Conservation (phyloP, 2,797 vertebrate genomes). For the Pampus argenteus region DNA sequence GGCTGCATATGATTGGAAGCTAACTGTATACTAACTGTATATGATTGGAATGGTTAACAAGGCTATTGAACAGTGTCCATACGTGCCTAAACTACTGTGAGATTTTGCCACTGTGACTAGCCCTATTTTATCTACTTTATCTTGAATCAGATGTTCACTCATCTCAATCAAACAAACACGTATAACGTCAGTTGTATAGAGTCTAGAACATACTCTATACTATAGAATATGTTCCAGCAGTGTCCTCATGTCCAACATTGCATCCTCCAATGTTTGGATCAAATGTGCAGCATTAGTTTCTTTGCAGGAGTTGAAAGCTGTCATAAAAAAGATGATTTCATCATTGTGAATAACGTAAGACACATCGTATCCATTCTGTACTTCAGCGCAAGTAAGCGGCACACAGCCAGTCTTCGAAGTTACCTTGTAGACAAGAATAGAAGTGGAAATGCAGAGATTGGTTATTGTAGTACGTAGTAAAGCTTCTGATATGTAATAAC, state of each 20-base stretch:
- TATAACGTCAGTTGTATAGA: constrained; percentile 76
- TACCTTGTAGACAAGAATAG: constrained; percentile 61
- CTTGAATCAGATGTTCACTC: too few relatives aligned
- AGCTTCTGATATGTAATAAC: too few relatives aligned
- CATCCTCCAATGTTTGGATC: constrained; percentile 85
- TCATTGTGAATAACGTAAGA: constrained; percentile 95
- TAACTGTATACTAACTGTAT: too few relatives aligned
- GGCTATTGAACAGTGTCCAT: too few relatives aligned
- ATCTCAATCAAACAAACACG: too few relatives aligned
- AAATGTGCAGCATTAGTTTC: constrained; percentile 88
- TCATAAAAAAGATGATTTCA: constrained; percentile 93
- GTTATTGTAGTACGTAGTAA: not conserved
- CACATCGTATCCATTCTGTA: constrained; percentile 91
- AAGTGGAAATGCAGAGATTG: not conserved
- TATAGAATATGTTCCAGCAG: constrained; percentile 88
- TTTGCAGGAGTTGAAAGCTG: constrained; percentile 91
- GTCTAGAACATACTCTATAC: too few relatives aligned
- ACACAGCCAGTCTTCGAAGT: constrained; percentile 85
- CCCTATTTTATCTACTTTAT: not conserved
- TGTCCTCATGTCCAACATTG: constrained; percentile 89
- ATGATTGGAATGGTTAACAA: too few relatives aligned
- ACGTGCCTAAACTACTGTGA: too few relatives aligned
- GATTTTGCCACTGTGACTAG: not conserved
- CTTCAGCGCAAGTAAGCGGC: constrained; percentile 90
- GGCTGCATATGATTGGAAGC: too few relatives aligned